Conservation (phyloP, 2,888 invertebrate species). For the Drosophila diplacantha region DNA sequence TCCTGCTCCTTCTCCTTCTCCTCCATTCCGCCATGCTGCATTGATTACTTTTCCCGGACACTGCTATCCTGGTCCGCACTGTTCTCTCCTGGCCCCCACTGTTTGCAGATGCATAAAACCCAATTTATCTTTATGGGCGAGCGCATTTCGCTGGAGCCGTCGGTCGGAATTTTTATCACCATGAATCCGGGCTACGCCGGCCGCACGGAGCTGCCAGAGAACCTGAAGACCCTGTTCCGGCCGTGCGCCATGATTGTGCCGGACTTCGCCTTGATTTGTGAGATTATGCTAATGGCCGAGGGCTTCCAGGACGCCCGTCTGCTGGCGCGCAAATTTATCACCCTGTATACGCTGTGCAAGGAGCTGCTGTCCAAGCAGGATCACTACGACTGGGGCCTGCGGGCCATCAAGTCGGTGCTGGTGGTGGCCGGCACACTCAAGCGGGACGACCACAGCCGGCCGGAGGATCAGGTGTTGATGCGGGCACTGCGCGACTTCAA, state of each 20-base stretch:
- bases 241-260: constrained; percentile 99
- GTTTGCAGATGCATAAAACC: constrained; percentile 81
- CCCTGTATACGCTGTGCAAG: constrained; percentile 92
- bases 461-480: constrained; percentile 97
- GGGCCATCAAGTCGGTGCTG: constrained; percentile 96
- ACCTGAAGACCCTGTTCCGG: constrained; percentile 81
- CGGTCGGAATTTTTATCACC: constrained; percentile 95
- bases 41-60: constrained; percentile 62
- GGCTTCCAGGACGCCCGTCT: constrained; percentile 96
- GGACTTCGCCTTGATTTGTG: constrained; percentile 97
- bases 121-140: constrained; percentile 93
- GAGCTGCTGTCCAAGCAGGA: constrained; percentile 96
- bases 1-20: background rate
- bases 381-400: constrained; percentile 98
- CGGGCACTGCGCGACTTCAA: constrained; percentile 96
- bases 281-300: constrained; percentile 98
- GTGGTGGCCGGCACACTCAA: constrained; percentile 96
- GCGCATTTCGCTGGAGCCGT: constrained; percentile 85
- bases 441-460: constrained; percentile 86
- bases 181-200: constrained; percentile 99
- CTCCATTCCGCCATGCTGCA: constrained; percentile 54
- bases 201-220: constrained; percentile 90
- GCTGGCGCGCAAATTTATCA: constrained; percentile 95
- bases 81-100: constrained; percentile 29
- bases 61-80: constrained; percentile 18